Conservation (phyloP, 2,797 vertebrate genomes). For the Delichon dasypus region DNA sequence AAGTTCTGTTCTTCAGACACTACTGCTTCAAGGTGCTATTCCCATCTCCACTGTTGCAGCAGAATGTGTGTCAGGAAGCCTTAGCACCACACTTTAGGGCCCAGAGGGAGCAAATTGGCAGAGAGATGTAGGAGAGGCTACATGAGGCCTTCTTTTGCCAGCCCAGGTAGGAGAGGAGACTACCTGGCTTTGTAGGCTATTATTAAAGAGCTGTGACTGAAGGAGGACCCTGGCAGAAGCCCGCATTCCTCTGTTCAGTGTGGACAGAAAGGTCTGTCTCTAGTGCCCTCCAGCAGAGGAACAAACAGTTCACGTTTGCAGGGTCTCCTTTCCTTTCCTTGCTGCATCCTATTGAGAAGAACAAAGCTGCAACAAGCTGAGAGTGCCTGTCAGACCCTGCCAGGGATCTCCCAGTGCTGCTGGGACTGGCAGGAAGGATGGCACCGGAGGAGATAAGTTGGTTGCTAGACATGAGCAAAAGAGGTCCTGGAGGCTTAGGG, state of each 20-base stretch:
- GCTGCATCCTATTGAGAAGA: neutral
- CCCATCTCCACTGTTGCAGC: neutral
- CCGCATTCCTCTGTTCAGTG: neutral
- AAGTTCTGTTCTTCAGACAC: neutral
- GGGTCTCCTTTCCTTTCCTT: neutral
- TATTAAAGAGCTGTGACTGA: neutral
- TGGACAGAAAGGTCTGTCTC: neutral
- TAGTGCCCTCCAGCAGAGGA: neutral
- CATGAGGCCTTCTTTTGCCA: neutral
- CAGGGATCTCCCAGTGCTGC: neutral
- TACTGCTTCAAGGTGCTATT: neutral
- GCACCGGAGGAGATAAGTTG: neutral
- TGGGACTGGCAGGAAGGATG: neutral
- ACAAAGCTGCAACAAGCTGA: neutral
- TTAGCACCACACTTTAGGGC: neutral
- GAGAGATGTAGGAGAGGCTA: neutral
- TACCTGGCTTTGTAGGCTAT: neutral
- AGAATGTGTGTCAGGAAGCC: neutral
- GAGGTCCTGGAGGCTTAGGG: neutral
- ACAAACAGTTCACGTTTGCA: neutral
- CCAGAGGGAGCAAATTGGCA: neutral
- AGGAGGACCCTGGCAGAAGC: neutral
- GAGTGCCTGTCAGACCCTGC: neutral
- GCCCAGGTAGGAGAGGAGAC: neutral
- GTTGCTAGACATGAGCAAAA: neutral